phyloP scores from a whole-genome alignment of 2,113 vertebrate genomes.

The Alethe diademata region DNA sequence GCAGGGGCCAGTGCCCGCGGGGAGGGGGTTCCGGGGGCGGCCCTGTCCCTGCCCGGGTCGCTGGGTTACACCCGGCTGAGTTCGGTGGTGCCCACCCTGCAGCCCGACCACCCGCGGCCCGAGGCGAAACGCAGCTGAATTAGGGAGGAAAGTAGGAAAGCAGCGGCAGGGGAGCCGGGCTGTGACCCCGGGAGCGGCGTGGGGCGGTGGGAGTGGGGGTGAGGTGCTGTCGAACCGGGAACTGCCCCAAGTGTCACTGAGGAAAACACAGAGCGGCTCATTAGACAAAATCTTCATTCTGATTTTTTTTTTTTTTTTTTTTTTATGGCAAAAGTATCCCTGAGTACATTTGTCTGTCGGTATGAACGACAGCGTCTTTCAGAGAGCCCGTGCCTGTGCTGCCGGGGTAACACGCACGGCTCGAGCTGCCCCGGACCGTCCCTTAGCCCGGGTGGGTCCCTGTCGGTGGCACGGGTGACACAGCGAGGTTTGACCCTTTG shows the following conservation, averaged over 20 bases:
- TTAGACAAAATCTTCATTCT: fast-evolving
- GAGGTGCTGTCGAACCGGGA: neutral
- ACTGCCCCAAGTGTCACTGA: neutral
- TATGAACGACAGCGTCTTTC: neutral
- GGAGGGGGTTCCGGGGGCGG: neutral
- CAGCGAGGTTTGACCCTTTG: neutral
- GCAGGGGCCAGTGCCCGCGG: neutral
- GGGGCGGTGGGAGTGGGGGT: neutral
- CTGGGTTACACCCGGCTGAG: neutral
- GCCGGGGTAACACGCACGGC: fast-evolving
- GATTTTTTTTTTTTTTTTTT: too few species aligned
- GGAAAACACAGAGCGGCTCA: neutral
- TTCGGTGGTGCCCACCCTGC: neutral
- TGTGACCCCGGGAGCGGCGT: neutral
- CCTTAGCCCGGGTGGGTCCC: neutral
- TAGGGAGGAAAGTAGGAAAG: neutral
- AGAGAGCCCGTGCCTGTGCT: neutral
- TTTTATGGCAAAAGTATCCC: neutral
- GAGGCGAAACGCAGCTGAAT: neutral
- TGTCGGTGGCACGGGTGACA: neutral
- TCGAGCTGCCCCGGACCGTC: fast-evolving
- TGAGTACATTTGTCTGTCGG: neutral
- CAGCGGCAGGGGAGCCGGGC: neutral
- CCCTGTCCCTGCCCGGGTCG: neutral
- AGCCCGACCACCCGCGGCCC: neutral